These are phyloP conservation scores for Procapra przewalskii DNA, from an alignment of 2,113 vertebrate species.

Conservation along the genomic window DNA sequence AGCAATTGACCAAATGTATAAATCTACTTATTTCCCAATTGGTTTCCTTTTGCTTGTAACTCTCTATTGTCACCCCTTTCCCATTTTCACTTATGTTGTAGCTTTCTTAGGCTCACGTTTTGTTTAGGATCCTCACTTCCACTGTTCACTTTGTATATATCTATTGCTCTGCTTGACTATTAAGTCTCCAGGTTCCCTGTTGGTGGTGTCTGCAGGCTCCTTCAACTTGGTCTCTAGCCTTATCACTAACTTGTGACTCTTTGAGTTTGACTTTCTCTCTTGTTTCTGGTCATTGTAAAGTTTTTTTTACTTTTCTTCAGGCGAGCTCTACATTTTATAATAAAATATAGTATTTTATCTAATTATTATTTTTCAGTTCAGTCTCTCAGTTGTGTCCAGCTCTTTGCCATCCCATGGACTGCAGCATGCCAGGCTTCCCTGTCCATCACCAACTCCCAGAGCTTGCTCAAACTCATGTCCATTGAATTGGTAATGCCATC, in stretches of 20 bases:
- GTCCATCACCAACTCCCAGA: neutral
- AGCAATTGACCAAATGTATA: neutral
- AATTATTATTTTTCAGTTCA: neutral
- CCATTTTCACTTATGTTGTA: neutral
- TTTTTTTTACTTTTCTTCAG: neutral
- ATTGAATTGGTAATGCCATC: neutral
- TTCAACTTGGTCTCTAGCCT: neutral
- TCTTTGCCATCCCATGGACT: neutral
- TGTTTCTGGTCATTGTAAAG: neutral
- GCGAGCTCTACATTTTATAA: neutral
- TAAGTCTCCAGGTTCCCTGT: neutral
- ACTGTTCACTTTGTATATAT: neutral
- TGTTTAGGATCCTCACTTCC: neutral
- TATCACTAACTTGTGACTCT: neutral
- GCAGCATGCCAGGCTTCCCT: neutral
- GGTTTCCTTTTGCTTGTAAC: neutral
- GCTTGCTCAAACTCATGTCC: neutral
- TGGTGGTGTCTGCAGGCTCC: neutral
- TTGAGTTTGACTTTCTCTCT: neutral
- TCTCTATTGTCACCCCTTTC: neutral
- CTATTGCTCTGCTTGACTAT: neutral
- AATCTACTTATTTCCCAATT: neutral
- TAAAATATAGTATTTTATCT: neutral
- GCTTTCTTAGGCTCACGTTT: neutral
- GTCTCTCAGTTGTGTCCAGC: rapidly evolving